Evolutionary conservation across 2,797 vertebrate genomes (phyloP), one percentile per base, ranked within the genome.

Genomic region (Melanotaenia parkinsoni): DNA sequence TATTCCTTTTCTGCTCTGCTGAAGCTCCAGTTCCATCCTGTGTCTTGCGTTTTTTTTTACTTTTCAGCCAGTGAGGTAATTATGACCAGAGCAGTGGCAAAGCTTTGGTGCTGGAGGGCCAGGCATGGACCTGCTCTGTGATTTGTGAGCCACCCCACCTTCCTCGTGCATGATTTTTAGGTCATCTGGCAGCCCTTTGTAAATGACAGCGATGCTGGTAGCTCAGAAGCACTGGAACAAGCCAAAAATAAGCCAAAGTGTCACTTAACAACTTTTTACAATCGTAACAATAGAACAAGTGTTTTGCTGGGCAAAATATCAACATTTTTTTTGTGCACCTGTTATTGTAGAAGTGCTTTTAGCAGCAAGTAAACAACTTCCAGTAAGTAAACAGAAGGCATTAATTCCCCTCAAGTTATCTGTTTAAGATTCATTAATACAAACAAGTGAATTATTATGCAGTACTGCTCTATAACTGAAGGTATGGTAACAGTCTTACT

Each of bases 51-150:
- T 76, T 64, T 59, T 67, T 28, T 28, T 28, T 28, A 76, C 78
- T 71, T 67, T 79, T 76, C 79, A 78, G 74, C 83, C 84, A 75
- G 74, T 50, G 54, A 81, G 64, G 74, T 88, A 77, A 84, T 88
- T 88, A 88, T 54, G 68, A 69, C 67, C 67, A 30, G 47, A 78
- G 84, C 20, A 9, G 73, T 70, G 79, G 76, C 73, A 73, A 66
- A 72, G 64, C 81, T 79, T 82, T 80, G 40, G 58, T 63, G 76
- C 82, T 57, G 65, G 67, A 78, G 81, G 80, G 67, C 65, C 66
- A 53, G 76, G 59, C 60, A 63, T 63, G 26, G 54, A 84, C 63
- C 79, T 75, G 74, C 58, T 59, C 77, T 83, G 66, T 77, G 62
- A 78, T 47, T 59, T 78, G 68, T 82, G 72, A 80, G 74, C 69